Conservation (phyloP, 2,888 invertebrate genomes). For the Drosophila kambysellisi region DNA sequence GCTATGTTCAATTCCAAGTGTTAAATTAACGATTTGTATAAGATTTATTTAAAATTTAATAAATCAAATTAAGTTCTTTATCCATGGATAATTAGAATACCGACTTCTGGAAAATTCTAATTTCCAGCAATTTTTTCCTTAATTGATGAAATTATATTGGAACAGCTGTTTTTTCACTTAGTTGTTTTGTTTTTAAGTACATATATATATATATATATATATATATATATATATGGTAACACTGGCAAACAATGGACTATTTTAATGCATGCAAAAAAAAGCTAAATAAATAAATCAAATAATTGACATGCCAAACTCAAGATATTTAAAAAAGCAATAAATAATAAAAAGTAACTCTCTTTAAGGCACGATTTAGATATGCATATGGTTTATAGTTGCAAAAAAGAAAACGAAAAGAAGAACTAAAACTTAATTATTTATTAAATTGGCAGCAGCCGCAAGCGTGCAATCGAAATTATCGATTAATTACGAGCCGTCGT, state of each 20-base stretch:
- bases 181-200: no score
- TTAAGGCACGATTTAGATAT: background rate
- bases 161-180: background rate
- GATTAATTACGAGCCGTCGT: constrained; percentile 76
- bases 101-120: background rate
- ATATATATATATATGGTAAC: background rate
- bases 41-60: no score
- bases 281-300: background rate
- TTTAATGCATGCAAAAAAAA: background rate
- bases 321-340: background rate
- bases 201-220: no score
- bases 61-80: no score
- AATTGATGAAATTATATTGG: background rate
- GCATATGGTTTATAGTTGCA: constrained; percentile 1
- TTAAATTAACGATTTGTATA: background rate
- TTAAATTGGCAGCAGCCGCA: constrained; percentile 24
- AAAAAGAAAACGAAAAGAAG: constrained; percentile 7
- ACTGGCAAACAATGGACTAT: background rate
- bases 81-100: no score
- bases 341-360: background rate
- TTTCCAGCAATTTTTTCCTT: background rate
- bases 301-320: background rate
- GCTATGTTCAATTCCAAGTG: background rate
- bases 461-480: constrained; percentile 65
- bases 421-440: constrained; percentile 23